Conservation (phyloP, 2,797 vertebrate genomes). For the Ptychadena robeensis region DNA sequence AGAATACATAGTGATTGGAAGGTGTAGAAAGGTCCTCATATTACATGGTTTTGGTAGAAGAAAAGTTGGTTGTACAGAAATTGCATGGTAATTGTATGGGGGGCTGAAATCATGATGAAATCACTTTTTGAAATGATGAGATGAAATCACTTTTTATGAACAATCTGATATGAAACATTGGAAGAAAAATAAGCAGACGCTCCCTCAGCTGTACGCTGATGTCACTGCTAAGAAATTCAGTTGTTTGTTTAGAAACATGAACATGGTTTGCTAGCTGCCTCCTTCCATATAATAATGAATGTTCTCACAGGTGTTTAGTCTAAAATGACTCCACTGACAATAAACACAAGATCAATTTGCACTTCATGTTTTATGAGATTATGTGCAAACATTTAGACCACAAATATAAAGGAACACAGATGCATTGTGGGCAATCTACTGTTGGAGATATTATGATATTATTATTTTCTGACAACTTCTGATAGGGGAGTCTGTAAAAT, state of each 20-base stretch:
- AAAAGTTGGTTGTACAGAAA: no score
- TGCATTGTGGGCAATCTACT: neutral
- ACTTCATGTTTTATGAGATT: neutral
- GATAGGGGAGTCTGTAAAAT: neutral
- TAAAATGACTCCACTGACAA: neutral
- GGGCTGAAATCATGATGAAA: no score
- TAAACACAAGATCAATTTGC: neutral
- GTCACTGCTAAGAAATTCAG: neutral
- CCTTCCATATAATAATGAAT: neutral
- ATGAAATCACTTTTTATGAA: neutral
- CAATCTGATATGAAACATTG: no score
- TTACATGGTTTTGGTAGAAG: no score
- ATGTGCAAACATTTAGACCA: neutral
- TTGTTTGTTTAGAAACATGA: neutral
- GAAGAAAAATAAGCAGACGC: neutral
- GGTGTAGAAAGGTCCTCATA: no score
- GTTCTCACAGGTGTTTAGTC: neutral
- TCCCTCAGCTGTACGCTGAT: neutral
- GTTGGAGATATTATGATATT: neutral
- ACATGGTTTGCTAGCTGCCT: neutral
- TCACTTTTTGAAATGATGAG: no score
- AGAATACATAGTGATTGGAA: no score
- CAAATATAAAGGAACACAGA: neutral
- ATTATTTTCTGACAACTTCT: neutral
- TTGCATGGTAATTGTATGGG: no score